Percentiles rank a stretch among this genome's conserved stretches.
phyloP scores from a whole-genome alignment of 2,113 vertebrate species.

The Zosterops borbonicus region DNA sequence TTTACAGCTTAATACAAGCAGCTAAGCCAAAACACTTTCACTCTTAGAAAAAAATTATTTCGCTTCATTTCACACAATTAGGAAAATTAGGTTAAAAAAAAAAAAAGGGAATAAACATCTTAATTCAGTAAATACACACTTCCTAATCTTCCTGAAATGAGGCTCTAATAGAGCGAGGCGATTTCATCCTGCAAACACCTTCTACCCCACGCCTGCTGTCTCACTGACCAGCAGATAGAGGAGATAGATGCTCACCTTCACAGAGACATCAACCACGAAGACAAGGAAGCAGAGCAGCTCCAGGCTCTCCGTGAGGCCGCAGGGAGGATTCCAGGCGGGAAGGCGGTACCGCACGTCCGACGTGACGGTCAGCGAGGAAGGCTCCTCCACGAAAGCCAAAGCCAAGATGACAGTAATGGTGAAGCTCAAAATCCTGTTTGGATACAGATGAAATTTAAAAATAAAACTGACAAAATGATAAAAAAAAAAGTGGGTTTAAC shows the following conservation, averaged over 20 bases:
- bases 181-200: background rate
- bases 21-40: background rate
- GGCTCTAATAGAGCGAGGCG: background rate
- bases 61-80: background rate
- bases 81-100: background rate
- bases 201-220: background rate
- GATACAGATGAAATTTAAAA: background rate
- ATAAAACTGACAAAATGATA: background rate
- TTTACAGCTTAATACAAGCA: background rate
- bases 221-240: fast-evolving
- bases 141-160: background rate
- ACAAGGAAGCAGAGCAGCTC: conserved; percentile 86
- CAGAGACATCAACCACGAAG: conserved; percentile 77
- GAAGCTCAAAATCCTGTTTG: conserved; percentile 76
- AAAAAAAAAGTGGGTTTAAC: background rate
- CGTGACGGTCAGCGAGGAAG: conserved; percentile 83
- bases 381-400: conserved; percentile 88
- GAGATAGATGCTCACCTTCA: conserved; percentile 79
- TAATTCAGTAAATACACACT: background rate
- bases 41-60: background rate
- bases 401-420: conserved; percentile 83
- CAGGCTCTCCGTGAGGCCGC: conserved; percentile 83
- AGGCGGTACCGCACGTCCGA: conserved; percentile 82
- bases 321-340: conserved; percentile 81
- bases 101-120: background rate